phyloP scores from a whole-genome alignment of 2,797 vertebrate species.

The Graptemys geographica region DNA sequence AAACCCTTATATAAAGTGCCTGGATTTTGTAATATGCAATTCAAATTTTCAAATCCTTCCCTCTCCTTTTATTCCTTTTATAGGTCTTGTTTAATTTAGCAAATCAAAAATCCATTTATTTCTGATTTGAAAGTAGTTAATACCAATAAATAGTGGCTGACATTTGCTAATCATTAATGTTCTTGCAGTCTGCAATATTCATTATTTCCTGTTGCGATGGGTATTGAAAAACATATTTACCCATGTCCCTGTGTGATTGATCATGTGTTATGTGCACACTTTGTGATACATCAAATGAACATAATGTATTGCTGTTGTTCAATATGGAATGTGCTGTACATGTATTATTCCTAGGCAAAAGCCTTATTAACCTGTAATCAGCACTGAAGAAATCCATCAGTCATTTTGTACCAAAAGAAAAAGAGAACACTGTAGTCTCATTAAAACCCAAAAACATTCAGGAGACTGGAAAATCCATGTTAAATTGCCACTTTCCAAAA shows the following conservation, averaged over 20 bases:
- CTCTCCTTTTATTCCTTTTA: conserved; percentile 24
- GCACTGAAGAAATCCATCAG: not conserved
- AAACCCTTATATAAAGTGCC: not conserved
- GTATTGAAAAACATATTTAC: conserved; percentile 28
- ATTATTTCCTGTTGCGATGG: conserved; percentile 26
- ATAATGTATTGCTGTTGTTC: not conserved
- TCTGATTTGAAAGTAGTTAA: conserved; percentile 48
- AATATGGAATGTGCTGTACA: not conserved
- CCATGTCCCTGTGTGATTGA: conserved; percentile 14
- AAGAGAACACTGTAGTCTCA: not conserved
- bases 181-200: conserved; percentile 6
- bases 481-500: not conserved
- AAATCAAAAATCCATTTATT: conserved; percentile 45
- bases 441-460: not conserved
- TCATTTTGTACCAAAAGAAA: not conserved
- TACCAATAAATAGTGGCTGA: conserved; percentile 46
- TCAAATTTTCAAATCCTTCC: conserved; percentile 35
- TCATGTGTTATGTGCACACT: not conserved
- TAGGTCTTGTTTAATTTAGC: conserved; percentile 27
- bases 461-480: not conserved
- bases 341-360: not conserved
- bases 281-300: not conserved
- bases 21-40: not conserved
- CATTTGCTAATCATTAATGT: conserved; percentile 52
- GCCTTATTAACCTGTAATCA: not conserved